These are phyloP conservation scores for Ectemnius continuus DNA, from an alignment of 2,888 invertebrate species.

Conservation along the genomic window DNA sequence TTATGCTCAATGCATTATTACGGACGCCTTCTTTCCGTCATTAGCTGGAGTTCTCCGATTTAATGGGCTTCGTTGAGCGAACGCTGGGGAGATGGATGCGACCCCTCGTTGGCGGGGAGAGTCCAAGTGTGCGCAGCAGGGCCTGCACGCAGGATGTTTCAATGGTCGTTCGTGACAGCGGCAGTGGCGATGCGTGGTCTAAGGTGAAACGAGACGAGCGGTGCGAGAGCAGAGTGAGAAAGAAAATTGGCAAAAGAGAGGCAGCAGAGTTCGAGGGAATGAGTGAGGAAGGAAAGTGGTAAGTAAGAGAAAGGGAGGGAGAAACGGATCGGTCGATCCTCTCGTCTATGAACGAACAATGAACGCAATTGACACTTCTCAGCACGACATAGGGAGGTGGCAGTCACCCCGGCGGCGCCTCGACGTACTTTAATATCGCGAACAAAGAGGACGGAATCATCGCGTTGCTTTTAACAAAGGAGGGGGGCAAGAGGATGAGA, in stretches of 20 bases:
- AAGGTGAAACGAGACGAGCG: too few species aligned
- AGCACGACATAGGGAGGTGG: slow-evolving; percentile 23
- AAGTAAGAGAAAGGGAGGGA: slow-evolving; percentile 18
- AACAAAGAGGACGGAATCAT: slow-evolving; percentile 63
- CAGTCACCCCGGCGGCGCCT: slow-evolving; percentile 49
- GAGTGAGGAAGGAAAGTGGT: slow-evolving; percentile 2
- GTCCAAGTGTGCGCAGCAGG: background rate
- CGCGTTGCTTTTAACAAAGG: slow-evolving; percentile 63
- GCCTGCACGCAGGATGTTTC: background rate
- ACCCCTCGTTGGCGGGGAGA: background rate
- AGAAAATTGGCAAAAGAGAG: too few species aligned
- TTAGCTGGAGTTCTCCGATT: background rate
- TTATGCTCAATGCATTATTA: slow-evolving; percentile 5
- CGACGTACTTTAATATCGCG: slow-evolving; percentile 64
- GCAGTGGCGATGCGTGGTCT: background rate
- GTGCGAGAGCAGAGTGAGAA: too few species aligned
- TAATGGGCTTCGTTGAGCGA: background rate
- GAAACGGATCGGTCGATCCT: slow-evolving; percentile 44
- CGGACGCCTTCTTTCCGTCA: background rate
- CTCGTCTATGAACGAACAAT: slow-evolving; percentile 51
- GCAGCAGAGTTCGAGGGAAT: background rate
- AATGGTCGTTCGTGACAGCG: background rate
- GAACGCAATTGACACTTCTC: slow-evolving; percentile 63
- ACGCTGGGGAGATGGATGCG: background rate
- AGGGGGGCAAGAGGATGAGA: slow-evolving; percentile 45